These are phyloP conservation scores for Rhadinocentrus ornatus DNA, from an alignment of 2,797 vertebrate genomes.

Conservation along the genomic window DNA sequence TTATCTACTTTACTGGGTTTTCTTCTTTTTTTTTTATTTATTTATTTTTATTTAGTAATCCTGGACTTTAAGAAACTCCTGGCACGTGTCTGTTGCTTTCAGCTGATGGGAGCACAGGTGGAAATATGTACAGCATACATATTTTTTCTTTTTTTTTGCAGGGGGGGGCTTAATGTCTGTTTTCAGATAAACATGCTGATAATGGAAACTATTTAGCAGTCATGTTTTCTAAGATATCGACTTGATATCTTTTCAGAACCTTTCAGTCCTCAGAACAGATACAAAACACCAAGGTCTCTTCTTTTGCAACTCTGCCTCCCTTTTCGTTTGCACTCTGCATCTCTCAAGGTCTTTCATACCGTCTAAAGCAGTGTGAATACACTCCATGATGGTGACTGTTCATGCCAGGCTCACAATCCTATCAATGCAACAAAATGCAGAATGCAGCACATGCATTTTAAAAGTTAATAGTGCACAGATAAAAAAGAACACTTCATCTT, in stretches of 20 bases:
- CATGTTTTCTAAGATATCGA: neutral
- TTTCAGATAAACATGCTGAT: neutral
- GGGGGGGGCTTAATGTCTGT: no score
- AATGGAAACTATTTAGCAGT: neutral
- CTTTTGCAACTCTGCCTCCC: neutral
- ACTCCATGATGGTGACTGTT: neutral
- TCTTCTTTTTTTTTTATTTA: no score
- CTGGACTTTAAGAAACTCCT: neutral
- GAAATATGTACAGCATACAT: no score
- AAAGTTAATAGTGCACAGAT: neutral
- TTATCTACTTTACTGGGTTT: conserved; percentile 4
- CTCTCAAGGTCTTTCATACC: neutral
- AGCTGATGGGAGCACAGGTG: conserved; percentile 8
- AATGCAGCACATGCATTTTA: neutral
- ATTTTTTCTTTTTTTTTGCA: no score
- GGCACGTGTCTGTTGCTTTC: conserved; percentile 1
- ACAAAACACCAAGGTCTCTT: neutral
- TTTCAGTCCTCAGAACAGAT: neutral
- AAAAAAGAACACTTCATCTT: neutral
- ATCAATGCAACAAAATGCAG: neutral
- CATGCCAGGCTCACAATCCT: neutral
- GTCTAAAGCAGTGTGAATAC: conserved; percentile 8
- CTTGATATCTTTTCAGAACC: neutral
- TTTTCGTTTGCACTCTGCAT: neutral
- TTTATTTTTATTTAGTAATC: no score